phyloP scores from a whole-genome alignment of 2,797 vertebrate species.

The Poeciliopsis paucimaculata region DNA sequence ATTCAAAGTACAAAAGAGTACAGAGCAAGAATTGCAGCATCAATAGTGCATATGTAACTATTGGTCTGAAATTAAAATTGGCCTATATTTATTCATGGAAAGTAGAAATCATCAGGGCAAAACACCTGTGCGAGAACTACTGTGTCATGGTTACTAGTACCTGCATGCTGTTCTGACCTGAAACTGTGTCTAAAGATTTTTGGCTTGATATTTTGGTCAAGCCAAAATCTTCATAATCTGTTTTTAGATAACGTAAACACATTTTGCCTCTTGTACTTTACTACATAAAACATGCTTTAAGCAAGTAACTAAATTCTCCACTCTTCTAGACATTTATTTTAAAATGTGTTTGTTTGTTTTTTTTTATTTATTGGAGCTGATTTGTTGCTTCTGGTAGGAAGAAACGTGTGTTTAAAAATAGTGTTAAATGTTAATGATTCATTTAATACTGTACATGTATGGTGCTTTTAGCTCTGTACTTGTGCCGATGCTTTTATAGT shows the following conservation, averaged over 20 bases:
- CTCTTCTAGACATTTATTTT: neutral
- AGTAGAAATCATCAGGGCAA: neutral
- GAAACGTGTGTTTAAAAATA: neutral
- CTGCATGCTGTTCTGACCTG: slow-evolving; percentile 5
- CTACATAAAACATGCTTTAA: neutral
- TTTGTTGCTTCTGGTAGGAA: neutral
- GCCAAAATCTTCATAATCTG: slow-evolving; percentile 1
- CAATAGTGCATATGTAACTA: too few relatives aligned
- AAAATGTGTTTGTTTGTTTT: neutral
- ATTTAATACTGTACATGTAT: neutral
- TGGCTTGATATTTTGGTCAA: slow-evolving; percentile 14
- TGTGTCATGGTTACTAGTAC: neutral
- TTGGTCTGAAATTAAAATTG: neutral
- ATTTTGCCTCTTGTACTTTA: neutral
- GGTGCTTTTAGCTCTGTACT: neutral
- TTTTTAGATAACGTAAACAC: slow-evolving; percentile 37
- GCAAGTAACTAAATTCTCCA: neutral
- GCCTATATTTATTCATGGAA: neutral
- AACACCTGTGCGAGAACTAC: neutral
- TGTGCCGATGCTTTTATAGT: neutral
- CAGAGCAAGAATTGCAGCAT: neutral
- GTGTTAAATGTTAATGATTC: neutral
- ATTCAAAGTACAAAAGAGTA: neutral
- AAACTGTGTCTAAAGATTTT: slow-evolving; percentile 7
- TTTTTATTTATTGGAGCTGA: neutral